Conservation (phyloP, 2,113 vertebrate species). For the Psilopogon haemacephalus region DNA sequence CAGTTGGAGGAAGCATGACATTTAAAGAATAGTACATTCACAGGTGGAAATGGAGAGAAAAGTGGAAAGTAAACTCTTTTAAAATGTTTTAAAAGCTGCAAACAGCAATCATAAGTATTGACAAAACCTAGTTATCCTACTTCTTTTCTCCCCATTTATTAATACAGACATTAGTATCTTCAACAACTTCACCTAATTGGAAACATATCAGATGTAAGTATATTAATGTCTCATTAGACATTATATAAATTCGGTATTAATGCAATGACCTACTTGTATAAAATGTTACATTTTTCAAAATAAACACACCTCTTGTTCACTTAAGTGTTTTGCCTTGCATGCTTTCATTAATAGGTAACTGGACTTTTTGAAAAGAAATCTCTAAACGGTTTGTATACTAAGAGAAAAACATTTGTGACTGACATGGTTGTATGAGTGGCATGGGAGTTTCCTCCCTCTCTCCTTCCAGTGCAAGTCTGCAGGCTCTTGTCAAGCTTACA, state of each 20-base stretch:
- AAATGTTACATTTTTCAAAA: neutral
- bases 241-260: neutral
- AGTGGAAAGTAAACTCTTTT: neutral
- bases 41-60: neutral
- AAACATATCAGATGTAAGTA: neutral
- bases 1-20: neutral
- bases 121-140: neutral
- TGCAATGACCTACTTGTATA: neutral
- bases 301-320: neutral
- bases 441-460: neutral
- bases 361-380: neutral
- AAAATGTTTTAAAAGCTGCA: constrained; percentile 1
- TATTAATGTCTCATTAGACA: neutral
- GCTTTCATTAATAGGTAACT: neutral
- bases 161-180: neutral
- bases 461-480: neutral
- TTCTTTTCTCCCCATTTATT: neutral
- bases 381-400: neutral
- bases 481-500: neutral
- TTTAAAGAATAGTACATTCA: neutral
- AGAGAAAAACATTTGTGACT: neutral
- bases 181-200: neutral
- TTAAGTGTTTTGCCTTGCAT: neutral
- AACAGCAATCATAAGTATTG: neutral
- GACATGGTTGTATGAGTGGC: neutral